Evolutionary conservation across 2,797 vertebrate genomes (phyloP).

Genomic region (Gymnodraco acuticeps): DNA sequence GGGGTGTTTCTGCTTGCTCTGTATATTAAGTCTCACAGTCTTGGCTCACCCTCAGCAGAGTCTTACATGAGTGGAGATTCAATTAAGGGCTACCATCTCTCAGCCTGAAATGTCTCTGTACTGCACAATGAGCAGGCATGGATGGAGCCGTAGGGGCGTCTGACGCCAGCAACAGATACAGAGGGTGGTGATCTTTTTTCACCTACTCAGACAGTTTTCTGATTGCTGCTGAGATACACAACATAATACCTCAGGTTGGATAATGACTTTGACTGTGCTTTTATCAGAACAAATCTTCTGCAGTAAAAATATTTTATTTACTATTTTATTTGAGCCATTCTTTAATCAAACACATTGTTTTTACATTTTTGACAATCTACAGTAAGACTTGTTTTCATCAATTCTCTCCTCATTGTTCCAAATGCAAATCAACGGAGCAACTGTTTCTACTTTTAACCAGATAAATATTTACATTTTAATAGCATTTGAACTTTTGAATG

Average conservation of each 20-base stretch:
- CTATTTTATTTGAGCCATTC: background rate
- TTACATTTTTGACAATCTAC: background rate
- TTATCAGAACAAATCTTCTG: background rate
- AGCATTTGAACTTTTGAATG: too few species aligned
- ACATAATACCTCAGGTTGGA: background rate
- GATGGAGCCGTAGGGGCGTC: slow-evolving; percentile 35
- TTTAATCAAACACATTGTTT: background rate
- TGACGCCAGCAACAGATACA: slow-evolving; percentile 46
- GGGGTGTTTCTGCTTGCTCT: slow-evolving; percentile 40
- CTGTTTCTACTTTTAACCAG: too few species aligned
- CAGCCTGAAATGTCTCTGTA: slow-evolving; percentile 46
- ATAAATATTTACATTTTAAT: too few species aligned
- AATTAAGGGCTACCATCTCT: slow-evolving; percentile 63
- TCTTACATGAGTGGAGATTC: slow-evolving; percentile 71
- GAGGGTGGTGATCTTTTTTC: background rate
- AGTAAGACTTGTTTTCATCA: background rate
- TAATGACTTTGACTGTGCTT: background rate
- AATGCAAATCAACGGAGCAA: background rate
- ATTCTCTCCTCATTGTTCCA: too few species aligned
- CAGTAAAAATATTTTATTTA: background rate
- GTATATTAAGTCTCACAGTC: slow-evolving; percentile 37
- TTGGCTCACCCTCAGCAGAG: slow-evolving; percentile 29
- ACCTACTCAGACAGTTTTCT: background rate
- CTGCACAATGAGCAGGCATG: slow-evolving; percentile 53
- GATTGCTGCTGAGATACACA: background rate